phyloP scores from a whole-genome alignment of 2,888 invertebrate genomes.

The Digitonthophagus gazella region DNA sequence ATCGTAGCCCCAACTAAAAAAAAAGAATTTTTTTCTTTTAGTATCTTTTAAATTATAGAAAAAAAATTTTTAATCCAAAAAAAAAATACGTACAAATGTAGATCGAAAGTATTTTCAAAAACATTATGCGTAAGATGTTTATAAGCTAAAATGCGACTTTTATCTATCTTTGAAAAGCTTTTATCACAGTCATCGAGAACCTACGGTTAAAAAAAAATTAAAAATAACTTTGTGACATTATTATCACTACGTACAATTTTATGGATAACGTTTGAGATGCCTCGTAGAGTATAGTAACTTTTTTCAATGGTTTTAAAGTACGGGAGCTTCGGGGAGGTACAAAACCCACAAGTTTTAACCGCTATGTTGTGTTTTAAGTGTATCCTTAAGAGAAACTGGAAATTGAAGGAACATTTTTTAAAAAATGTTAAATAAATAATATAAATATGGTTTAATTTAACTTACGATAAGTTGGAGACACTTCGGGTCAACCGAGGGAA shows the following conservation, averaged over 20 bases:
- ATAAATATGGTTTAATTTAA: conserved; percentile 20
- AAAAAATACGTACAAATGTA: conserved; percentile 21
- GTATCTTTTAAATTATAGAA: too few species aligned
- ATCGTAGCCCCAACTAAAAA: conserved; percentile 26
- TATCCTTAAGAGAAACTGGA: conserved; percentile 17
- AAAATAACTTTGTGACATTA: too few species aligned
- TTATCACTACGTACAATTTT: conserved; percentile 20
- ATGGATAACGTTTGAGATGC: conserved; percentile 18
- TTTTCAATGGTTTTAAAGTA: conserved; percentile 19
- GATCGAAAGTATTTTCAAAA: conserved; percentile 3
- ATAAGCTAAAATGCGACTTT: conserved; percentile 23
- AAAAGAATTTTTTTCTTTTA: neutral
- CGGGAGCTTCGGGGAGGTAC: conserved; percentile 22
- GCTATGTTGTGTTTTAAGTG: conserved; percentile 18
- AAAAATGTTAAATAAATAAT: conserved; percentile 17
- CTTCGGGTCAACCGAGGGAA: conserved; percentile 62
- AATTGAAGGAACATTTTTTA: neutral
- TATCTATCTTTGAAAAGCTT: neutral
- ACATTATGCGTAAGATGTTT: conserved; percentile 22
- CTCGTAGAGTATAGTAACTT: conserved; percentile 9
- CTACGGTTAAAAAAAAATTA: neutral
- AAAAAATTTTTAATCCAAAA: too few species aligned
- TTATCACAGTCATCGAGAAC: conserved; percentile 11
- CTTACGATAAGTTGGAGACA: conserved; percentile 63
- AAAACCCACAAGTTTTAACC: conserved; percentile 22